phyloP scores from a whole-genome alignment of 1,140 invertebrate genomes.

The Eueides isabella region DNA sequence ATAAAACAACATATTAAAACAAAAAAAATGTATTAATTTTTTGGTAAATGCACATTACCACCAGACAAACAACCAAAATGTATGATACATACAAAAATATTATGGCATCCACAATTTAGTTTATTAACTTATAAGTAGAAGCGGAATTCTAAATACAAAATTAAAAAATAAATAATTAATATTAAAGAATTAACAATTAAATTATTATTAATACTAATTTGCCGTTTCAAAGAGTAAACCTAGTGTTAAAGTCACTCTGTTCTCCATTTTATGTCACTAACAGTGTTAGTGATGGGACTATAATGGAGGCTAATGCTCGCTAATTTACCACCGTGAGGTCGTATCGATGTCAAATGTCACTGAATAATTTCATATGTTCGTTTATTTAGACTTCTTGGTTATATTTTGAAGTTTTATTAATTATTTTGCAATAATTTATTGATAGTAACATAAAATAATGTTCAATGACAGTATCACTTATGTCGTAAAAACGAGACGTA shows the following conservation, averaged over 20 bases:
- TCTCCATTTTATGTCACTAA: not conserved
- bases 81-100: constrained; percentile 52
- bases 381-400: too few species aligned
- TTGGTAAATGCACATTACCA: constrained; percentile 77
- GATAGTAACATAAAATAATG: too few species aligned
- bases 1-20: constrained; percentile 20
- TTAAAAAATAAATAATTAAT: constrained; percentile 71
- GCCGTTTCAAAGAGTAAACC: not conserved
- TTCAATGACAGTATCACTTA: too few species aligned
- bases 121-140: constrained; percentile 69
- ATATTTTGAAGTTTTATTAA: too few species aligned
- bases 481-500: too few species aligned
- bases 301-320: too few species aligned
- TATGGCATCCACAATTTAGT: constrained; percentile 62
- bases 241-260: not conserved
- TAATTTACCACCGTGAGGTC: too few species aligned
- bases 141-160: constrained; percentile 62
- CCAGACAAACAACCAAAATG: constrained; percentile 66
- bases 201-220: constrained; percentile 6
- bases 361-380: too few species aligned
- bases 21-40: constrained; percentile 54
- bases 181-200: constrained; percentile 47
- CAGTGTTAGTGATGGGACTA: too few species aligned
- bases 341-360: too few species aligned
- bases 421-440: too few species aligned